phyloP scores from a whole-genome alignment of 1,140 invertebrate genomes.

The Anthonomus grandis region DNA sequence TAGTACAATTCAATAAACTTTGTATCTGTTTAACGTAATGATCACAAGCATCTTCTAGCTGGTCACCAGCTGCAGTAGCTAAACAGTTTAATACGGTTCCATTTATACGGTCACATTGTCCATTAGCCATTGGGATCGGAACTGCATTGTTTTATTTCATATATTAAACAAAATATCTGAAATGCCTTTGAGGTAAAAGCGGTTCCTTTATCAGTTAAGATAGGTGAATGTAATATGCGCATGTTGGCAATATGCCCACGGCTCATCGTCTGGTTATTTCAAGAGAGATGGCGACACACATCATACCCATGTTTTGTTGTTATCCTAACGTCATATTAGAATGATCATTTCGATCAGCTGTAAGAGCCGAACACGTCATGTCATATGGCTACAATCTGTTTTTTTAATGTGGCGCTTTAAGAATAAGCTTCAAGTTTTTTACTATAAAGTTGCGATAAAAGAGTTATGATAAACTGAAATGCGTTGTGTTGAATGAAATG shows the following conservation, averaged over 20 bases:
- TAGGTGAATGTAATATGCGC: slow-evolving; percentile 16
- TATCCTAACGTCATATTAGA: slow-evolving; percentile 4
- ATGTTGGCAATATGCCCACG: slow-evolving; percentile 17
- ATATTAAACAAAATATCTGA: not conserved
- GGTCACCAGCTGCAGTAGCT: not conserved
- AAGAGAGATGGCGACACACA: slow-evolving; percentile 15
- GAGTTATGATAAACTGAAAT: slow-evolving; percentile 10
- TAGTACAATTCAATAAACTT: not conserved
- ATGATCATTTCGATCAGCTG: not conserved
- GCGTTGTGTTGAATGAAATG: slow-evolving; percentile 14
- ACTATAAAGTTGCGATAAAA: slow-evolving; percentile 16
- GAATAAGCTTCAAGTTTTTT: slow-evolving; percentile 11
- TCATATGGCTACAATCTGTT: slow-evolving; percentile 6
- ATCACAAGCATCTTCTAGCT: not conserved
- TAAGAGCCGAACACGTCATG: not conserved
- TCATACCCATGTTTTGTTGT: slow-evolving; percentile 7
- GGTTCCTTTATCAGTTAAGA: not conserved
- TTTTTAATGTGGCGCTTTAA: slow-evolving; percentile 3
- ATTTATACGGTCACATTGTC: not conserved
- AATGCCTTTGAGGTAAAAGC: not conserved
- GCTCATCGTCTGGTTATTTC: not conserved
- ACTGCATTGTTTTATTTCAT: not conserved
- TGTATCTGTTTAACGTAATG: not conserved
- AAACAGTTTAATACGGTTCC: not conserved
- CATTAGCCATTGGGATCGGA: not conserved